These are phyloP conservation scores for Temnothorax ravouxi DNA, from an alignment of 2,888 invertebrate species.

Conservation along the genomic window DNA sequence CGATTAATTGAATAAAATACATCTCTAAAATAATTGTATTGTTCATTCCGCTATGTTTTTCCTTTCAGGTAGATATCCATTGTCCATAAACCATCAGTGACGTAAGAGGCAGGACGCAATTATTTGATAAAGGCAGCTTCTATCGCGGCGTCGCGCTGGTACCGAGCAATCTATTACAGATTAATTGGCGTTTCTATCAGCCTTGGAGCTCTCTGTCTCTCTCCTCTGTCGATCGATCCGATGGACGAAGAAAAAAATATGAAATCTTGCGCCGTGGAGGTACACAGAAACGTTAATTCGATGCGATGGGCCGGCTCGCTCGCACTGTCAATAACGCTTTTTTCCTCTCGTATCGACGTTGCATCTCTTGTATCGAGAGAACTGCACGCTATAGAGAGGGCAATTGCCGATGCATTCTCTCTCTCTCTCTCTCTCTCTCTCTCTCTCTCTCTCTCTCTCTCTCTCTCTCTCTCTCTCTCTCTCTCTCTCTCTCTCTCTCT, in stretches of 20 bases:
- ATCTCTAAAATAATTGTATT: conserved; percentile 19
- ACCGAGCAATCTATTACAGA: conserved; percentile 29
- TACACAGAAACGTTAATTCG: conserved; percentile 45
- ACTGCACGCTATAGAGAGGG: conserved; percentile 1
- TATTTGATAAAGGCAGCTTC: conserved; percentile 36
- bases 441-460: no score
- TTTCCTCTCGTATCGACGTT: conserved; percentile 6
- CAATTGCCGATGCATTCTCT: not conserved
- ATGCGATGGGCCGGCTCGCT: conserved; percentile 36
- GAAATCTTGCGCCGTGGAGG: conserved; percentile 23
- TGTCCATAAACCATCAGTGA: not conserved
- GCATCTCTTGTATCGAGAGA: conserved; percentile 40
- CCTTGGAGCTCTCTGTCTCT: conserved; percentile 4
- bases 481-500: not conserved
- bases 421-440: no score
- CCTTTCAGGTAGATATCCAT: not conserved
- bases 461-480: conserved; percentile 18
- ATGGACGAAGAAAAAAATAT: conserved; percentile 6
- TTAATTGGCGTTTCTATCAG: conserved; percentile 47
- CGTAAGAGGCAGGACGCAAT: conserved; percentile 16
- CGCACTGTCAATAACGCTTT: conserved; percentile 49
- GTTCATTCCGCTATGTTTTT: not conserved
- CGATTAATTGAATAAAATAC: conserved; percentile 7
- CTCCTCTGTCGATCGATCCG: not conserved
- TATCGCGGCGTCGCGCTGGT: conserved; percentile 3